Conservation (phyloP, 2,888 invertebrate genomes). For the Ormyrus pomaceus region DNA sequence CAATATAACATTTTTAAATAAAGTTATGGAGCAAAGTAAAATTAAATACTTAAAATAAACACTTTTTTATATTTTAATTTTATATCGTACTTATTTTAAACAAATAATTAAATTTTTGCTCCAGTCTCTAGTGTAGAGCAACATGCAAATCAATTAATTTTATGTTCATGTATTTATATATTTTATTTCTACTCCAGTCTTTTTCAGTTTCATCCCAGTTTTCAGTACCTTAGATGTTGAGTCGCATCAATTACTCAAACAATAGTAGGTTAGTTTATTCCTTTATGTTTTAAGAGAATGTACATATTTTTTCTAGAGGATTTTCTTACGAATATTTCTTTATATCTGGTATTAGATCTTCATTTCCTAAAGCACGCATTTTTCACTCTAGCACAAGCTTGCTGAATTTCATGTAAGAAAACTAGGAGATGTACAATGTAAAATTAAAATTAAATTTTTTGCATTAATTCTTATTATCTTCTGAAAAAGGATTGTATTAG, state of each 20-base stretch:
- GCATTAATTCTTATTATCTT: constrained; percentile 23
- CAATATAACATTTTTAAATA: not conserved
- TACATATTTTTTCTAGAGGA: constrained; percentile 20
- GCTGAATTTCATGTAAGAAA: constrained; percentile 33
- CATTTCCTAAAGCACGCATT: constrained; percentile 52
- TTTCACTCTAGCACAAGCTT: constrained; percentile 55
- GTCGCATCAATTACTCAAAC: constrained; percentile 64
- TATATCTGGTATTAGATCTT: constrained; percentile 30
- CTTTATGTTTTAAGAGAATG: constrained; percentile 44
- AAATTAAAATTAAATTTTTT: not conserved
- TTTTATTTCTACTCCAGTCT: constrained; percentile 63
- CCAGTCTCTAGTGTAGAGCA: constrained; percentile 1
- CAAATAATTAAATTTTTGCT: constrained; percentile 21
- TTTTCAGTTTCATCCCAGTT: constrained; percentile 69
- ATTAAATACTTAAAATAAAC: not conserved
- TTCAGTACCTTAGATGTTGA: constrained; percentile 66
- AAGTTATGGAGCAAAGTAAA: constrained; percentile 2
- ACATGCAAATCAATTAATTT: constrained; percentile 36
- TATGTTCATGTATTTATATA: constrained; percentile 43
- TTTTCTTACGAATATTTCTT: constrained; percentile 19
- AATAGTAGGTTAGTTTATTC: constrained; percentile 66
- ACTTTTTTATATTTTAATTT: not conserved
- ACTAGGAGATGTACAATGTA: constrained; percentile 22
- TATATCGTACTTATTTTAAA: constrained; percentile 3
- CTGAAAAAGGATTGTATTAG: not conserved